Evolutionary conservation across 2,113 vertebrate genomes (phyloP).

Genomic region (Guaruba guarouba): DNA sequence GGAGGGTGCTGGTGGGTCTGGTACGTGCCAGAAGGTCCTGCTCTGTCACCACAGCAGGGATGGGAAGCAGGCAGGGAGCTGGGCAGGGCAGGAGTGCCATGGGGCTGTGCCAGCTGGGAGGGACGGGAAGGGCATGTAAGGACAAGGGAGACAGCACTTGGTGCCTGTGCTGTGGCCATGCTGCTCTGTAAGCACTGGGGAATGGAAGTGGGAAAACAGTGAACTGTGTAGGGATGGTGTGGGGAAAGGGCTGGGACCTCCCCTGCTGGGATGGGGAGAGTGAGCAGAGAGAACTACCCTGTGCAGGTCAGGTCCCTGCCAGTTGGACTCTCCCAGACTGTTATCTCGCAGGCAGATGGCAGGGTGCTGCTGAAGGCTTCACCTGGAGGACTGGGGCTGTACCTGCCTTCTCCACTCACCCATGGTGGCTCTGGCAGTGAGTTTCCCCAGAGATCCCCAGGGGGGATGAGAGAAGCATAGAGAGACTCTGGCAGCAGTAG

Average conservation of each 20-base stretch:
- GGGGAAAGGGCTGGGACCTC: not conserved
- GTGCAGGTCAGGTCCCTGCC: not conserved
- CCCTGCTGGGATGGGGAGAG: not conserved
- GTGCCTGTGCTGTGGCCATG: not conserved
- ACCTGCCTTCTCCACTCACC: not conserved
- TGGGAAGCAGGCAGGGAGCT: not conserved
- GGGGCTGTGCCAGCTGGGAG: not conserved
- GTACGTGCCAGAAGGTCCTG: not conserved
- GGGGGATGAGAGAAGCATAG: not conserved
- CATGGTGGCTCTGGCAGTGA: accelerated
- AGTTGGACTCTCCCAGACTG: not conserved
- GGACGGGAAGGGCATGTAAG: not conserved
- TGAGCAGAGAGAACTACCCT: not conserved
- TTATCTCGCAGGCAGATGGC: not conserved
- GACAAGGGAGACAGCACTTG: not conserved
- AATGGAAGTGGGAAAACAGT: not conserved
- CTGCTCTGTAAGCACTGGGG: not conserved
- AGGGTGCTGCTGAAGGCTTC: not conserved
- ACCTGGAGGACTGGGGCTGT: not conserved
- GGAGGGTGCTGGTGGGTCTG: accelerated
- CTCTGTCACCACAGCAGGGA: not conserved
- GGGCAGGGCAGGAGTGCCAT: not conserved
- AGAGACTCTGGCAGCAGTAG: not conserved
- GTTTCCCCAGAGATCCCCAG: not conserved
- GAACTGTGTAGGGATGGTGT: not conserved